Conservation (phyloP, 2,113 vertebrate genomes). For the cat (Felis catus) region DNA sequence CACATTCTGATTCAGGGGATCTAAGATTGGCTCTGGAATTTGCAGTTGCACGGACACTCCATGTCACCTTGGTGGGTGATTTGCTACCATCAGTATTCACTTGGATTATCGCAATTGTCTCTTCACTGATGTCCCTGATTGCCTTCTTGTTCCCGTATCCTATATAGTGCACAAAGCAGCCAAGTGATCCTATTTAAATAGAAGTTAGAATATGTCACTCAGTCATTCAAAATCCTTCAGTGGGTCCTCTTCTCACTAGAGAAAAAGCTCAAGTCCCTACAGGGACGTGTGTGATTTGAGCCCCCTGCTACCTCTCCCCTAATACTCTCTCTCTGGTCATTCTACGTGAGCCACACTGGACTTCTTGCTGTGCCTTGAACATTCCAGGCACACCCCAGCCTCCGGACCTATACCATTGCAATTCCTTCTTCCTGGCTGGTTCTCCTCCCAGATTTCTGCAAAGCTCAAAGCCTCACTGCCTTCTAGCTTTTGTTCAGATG, state of each 20-base stretch:
- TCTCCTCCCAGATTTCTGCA: neutral
- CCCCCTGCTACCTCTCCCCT: neutral
- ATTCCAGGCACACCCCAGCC: too few relatives aligned
- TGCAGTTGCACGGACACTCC: neutral
- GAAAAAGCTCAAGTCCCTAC: neutral
- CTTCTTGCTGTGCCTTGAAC: neutral
- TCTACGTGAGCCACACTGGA: too few relatives aligned
- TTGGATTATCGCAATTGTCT: neutral
- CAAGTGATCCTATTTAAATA: neutral
- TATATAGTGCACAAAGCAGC: neutral
- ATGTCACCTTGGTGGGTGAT: neutral
- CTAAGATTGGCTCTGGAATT: neutral
- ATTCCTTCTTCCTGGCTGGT: neutral
- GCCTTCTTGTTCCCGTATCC: neutral
- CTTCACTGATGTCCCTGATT: neutral
- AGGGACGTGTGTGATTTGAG: neutral
- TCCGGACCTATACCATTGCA: neutral
- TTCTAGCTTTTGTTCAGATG: neutral
- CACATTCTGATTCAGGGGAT: neutral
- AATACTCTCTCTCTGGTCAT: fast-evolving
- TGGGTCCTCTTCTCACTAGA: neutral
- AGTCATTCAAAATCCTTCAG: neutral
- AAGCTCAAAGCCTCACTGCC: neutral
- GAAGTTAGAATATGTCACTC: neutral
- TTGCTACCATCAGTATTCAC: neutral